phyloP scores from a whole-genome alignment of 1,140 invertebrate genomes.

The Meloidogyne chitwoodi region DNA sequence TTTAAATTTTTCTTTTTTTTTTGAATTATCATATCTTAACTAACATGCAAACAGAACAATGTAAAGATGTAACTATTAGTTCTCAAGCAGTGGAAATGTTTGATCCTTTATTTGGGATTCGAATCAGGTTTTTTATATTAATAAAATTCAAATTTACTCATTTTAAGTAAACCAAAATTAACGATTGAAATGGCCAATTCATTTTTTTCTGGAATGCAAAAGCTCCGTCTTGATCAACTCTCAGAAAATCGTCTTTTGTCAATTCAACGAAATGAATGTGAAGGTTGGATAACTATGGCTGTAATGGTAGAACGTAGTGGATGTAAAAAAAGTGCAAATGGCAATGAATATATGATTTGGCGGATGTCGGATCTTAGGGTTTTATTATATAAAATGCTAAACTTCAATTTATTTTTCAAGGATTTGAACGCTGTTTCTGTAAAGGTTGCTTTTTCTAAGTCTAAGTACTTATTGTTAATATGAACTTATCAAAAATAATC shows the following conservation, averaged over 20 bases:
- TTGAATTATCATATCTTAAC: background rate
- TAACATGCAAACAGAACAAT: background rate
- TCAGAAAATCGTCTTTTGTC: background rate
- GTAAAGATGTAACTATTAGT: background rate
- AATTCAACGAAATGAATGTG: conserved; percentile 4
- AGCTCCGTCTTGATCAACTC: conserved; percentile 22
- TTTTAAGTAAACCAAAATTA: conserved; percentile 33
- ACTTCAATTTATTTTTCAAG: background rate
- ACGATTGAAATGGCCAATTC: conserved; percentile 27
- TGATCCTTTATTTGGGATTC: conserved; percentile 28
- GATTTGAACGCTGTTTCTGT: background rate
- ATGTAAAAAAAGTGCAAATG: conserved; percentile 51
- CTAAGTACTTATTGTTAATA: too few relatives aligned
- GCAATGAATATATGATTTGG: conserved; percentile 58
- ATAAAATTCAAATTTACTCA: background rate
- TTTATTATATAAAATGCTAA: background rate
- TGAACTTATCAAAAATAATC: too few relatives aligned
- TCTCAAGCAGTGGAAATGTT: background rate
- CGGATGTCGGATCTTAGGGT: conserved; percentile 30
- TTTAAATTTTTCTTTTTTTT: too few relatives aligned
- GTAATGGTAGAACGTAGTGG: conserved; percentile 50
- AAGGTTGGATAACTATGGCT: conserved; percentile 47
- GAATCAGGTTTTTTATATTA: conserved; percentile 16
- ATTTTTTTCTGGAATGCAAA: conserved; percentile 30
- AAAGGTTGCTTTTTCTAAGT: background rate